phyloP scores from a whole-genome alignment of 2,113 vertebrate species.

The Tonatia bakeri region DNA sequence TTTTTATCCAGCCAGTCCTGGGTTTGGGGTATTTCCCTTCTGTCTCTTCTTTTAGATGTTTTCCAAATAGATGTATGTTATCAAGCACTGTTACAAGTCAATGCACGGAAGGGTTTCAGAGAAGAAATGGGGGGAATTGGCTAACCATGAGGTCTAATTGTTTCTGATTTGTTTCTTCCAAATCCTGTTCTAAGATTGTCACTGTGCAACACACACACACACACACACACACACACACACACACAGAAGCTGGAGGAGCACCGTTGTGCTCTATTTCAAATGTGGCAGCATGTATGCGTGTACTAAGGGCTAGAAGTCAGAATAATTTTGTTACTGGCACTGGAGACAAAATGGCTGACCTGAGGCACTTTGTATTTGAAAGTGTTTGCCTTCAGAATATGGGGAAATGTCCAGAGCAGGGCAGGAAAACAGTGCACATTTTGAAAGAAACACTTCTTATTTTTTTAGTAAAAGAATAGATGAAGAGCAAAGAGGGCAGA shows the following conservation, averaged over 20 bases:
- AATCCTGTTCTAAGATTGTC: slow-evolving; percentile 56
- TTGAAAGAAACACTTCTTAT: not conserved
- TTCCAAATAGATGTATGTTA: slow-evolving; percentile 45
- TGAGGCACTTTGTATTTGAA: slow-evolving; percentile 57
- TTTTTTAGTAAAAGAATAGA: not conserved
- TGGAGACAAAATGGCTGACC: slow-evolving; percentile 53
- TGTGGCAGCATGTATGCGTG: slow-evolving; percentile 11
- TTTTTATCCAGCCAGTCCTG: slow-evolving; percentile 51
- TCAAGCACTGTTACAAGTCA: not conserved
- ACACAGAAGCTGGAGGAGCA: slow-evolving; percentile 9
- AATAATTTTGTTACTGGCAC: slow-evolving; percentile 59
- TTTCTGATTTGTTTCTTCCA: slow-evolving; percentile 61
- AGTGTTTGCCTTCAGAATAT: slow-evolving; percentile 62
- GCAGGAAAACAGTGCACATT: not conserved
- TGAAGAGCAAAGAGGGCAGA: not conserved
- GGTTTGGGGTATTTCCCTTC: slow-evolving; percentile 38
- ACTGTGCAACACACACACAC: not conserved
- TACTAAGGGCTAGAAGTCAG: slow-evolving; percentile 5
- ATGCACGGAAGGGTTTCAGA: not conserved
- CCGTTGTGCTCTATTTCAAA: not conserved
- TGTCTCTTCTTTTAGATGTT: slow-evolving; percentile 53
- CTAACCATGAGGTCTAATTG: slow-evolving; percentile 32
- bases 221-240: not conserved
- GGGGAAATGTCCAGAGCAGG: slow-evolving; percentile 41
- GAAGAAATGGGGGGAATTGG: not conserved